A percentile compares a stretch with the other conserved stretches of the same genome.
Evolutionary conservation across 2,888 invertebrate species (phyloP).

Genomic region (Ernsta delagoae): DNA sequence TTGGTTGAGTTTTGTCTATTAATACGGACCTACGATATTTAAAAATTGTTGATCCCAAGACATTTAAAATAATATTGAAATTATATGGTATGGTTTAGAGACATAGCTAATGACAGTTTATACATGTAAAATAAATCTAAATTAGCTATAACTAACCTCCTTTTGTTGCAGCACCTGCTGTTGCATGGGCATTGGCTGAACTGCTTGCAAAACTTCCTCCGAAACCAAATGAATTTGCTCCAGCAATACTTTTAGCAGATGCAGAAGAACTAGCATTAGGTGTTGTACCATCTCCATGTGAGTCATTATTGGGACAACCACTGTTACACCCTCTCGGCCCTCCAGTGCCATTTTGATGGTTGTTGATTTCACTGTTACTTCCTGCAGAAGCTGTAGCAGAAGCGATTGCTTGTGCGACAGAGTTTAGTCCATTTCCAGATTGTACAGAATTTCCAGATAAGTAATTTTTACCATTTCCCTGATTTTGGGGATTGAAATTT

Average conservation of each 20-base stretch:
- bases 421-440: constrained; percentile 40
- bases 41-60: too few relatives aligned
- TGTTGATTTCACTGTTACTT: constrained; percentile 43
- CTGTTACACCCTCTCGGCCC: constrained; percentile 47
- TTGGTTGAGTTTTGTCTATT: too few relatives aligned
- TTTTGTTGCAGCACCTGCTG: constrained; percentile 66
- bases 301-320: constrained; percentile 45
- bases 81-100: too few relatives aligned
- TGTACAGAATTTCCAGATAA: not conserved
- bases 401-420: constrained; percentile 54
- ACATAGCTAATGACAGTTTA: too few relatives aligned
- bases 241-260: constrained; percentile 60
- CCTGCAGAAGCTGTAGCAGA: constrained; percentile 53
- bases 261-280: constrained; percentile 47
- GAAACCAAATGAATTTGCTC: constrained; percentile 44
- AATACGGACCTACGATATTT: too few relatives aligned
- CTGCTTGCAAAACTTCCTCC: constrained; percentile 66
- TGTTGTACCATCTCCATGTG: constrained; percentile 38
- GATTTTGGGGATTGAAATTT: not conserved
- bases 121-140: not conserved
- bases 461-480: constrained; percentile 34
- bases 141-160: constrained; percentile 55
- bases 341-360: constrained; percentile 41
- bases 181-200: constrained; percentile 67
- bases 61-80: too few relatives aligned